These are phyloP conservation scores for Cyclura pinguis DNA, from an alignment of 2,797 vertebrate genomes.

Conservation along the genomic window DNA sequence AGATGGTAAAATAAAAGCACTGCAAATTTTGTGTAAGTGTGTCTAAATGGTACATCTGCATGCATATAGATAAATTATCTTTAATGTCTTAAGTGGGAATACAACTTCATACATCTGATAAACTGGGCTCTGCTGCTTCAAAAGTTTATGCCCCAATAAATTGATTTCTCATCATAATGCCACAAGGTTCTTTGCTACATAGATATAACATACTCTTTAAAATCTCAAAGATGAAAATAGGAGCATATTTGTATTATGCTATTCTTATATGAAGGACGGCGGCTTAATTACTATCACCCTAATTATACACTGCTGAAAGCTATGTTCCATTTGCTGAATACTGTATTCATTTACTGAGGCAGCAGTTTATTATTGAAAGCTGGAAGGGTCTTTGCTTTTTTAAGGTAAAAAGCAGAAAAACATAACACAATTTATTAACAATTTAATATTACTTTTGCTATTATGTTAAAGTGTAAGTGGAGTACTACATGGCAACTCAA, in stretches of 20 bases:
- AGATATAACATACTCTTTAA: neutral
- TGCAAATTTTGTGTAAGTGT: too few relatives aligned
- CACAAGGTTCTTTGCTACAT: neutral
- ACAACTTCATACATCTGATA: neutral
- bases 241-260: neutral
- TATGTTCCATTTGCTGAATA: neutral
- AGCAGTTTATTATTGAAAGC: neutral
- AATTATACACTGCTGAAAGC: neutral
- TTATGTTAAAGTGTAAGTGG: neutral
- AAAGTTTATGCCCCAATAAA: neutral
- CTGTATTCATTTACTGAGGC: neutral
- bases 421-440: neutral
- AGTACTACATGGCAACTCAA: neutral
- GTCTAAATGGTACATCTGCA: neutral
- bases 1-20: too few relatives aligned
- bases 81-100: neutral
- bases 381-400: neutral
- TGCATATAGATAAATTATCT: neutral
- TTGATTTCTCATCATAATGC: neutral
- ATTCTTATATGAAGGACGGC: neutral
- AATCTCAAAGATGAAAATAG: neutral
- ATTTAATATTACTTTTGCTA: neutral
- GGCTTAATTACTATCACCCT: neutral
- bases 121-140: neutral
- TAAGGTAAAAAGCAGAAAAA: neutral